Evolutionary conservation across 2,888 invertebrate species (phyloP), one percentile per base, ranked within the genome.

Genomic region (Apocheima hispidaria): DNA sequence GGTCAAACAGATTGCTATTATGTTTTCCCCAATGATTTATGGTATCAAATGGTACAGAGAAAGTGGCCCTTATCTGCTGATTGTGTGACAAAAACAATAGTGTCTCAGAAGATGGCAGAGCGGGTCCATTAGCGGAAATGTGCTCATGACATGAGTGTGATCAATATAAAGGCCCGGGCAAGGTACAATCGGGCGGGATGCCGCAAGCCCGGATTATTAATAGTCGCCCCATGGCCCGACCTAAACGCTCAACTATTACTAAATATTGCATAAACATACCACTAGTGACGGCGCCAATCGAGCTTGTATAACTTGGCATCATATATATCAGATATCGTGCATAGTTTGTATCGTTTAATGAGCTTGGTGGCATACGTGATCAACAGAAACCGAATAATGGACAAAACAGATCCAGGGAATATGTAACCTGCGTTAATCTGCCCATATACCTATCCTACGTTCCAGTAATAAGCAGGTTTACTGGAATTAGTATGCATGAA

Each of bases 111-210:
- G 82, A 86, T 78, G 77, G 63, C 73, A 70, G 79, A 74, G 71
- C 52, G 77, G 83, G 84, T 85, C 88, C 88, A 89, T 90, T 90
- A 90, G 82, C 78, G 82, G 76, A 81, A 87, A 87, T 84, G 84
- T 88, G 85, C 81, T 80, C 81, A 84, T 86, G 88, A 88, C 89
- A 87, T 82, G 84, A 87, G 82, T 78, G 79, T 85, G 85, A 87
- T 88, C 88, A 88, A 88, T 88, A 86, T 84, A 82, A 74, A 74
- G 74, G 65, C 62, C 41, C 53, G 57, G 83, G 81, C 81, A 78
- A 78, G 81, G 71, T 72, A 73, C 78, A 78, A 81, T 79, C 74
- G 75, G 73, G 69, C 67, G 68, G 72, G 80, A 77, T 77, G 81
- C 80, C 82, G 81, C 77, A 74, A 69, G 72, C 71, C 70, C 72